Base-by-base conservation (phyloP, 1,140 invertebrate genomes). In the Cataglyphis hispanica region DNA sequence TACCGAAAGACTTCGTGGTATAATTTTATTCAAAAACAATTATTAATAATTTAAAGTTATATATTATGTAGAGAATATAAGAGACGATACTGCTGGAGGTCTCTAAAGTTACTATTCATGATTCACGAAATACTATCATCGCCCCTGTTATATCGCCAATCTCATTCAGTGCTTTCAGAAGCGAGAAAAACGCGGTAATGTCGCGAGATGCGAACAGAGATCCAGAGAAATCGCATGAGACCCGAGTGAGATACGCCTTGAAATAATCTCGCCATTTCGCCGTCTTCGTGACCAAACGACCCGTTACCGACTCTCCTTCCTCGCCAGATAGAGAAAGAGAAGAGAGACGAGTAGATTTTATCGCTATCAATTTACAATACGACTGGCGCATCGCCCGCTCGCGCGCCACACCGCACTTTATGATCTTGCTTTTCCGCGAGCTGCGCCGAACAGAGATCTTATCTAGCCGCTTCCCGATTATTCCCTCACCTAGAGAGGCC, bases 361-460 rank as follows among this genome's bases (percentile, higher is more conserved):
- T 90, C 86, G 53, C 88, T 87, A 90, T 90, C 89, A 90, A 90
- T 90, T 90, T 90, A 90, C 86, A 90, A 87, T 90, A 84, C 86
- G 67, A 43, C 66, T 53, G 69, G 61, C 60, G 40, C 25, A 43
- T 27, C 37, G 76, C 22, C 22, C 53, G 63, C 63, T 43, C 84
- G 25, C 84, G 67, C 60, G 60, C 50, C 64, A 25, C 66, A 66
- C 37, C 63, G 83, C 69, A 81, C 72, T 90, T 90, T 89, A 90
- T 46, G 64, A 60, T 60, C 80, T 70, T 74, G 88, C 84, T 89
- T 77, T 80, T 84, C 75, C 74, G 76, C 88, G 86, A 86, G 76
- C 77, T 84, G 86, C 66, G 16, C 83, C 53, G 76, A 85, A 87
- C 86, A 61, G 72, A 90, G 88, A 90, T 89, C 88, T 90, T 90